Evolutionary conservation across 2,797 vertebrate genomes (phyloP), one percentile per base, ranked within the genome.

Genomic region (Ammospiza maritima): DNA sequence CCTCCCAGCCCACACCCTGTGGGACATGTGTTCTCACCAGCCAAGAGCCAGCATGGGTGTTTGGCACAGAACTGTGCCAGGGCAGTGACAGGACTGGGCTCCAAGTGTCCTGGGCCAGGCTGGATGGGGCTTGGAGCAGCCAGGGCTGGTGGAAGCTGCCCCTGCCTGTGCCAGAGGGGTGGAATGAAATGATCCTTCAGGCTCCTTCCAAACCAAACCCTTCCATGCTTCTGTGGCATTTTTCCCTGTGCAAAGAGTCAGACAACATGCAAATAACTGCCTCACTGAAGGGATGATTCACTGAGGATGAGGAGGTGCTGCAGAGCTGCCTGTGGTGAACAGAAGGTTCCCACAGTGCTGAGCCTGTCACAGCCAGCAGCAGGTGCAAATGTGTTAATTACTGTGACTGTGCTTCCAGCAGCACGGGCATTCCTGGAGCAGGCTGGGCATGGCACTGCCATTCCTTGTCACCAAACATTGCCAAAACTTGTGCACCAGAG

Each of bases 241-340:
- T 50, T 50, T 42, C 20, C 26, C 42, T 19, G 6, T 38, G 56
- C 44, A 69, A 36, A 79, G 53, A 44, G 25, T 70, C 44, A 61
- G 29, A 61, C 32, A 50, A n/a, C 0, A 18, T 45, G 54, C 17
- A 9, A 25, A 16, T 32, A 16, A 25, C 34, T 22, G 14, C 51
- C 48, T 42, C 15, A 14, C 27, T 34, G 53, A 64, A 61, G 34
- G 42, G 80, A 34, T 29, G 86, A 69, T 23, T 88, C 23, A 25
- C 57, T 64, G 44, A 25, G 58, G 82, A 53, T 53, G 23, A 42
- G 56, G 67, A 45, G 66, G 23, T 38, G 69, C 67, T 70, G 6
- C 61, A 23, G 70, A 62, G 66, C 82, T 88, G 54, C 22, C 70
- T 88, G 65, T 23, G 65, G 79, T 60, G 93, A 86, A 30, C 40